These are phyloP conservation scores for Sinosuthora webbiana DNA, from an alignment of 2,113 vertebrate species.

Conservation along the genomic window DNA sequence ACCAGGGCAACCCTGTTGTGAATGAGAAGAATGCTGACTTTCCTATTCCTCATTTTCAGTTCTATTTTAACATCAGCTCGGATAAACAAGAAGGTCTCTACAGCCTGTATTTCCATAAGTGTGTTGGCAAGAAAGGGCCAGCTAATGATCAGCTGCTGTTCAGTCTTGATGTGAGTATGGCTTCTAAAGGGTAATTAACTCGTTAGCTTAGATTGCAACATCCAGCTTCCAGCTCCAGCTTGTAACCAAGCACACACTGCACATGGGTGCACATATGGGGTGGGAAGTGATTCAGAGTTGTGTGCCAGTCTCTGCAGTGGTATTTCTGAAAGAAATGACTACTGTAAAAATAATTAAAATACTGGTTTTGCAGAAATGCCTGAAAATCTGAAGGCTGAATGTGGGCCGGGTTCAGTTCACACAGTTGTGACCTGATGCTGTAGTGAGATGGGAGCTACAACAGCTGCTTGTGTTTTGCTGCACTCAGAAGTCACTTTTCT, in stretches of 20 bases:
- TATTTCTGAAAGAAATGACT: neutral
- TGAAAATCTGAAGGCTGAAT: neutral
- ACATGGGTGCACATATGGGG: neutral
- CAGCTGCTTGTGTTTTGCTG: neutral
- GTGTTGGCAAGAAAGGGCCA: neutral
- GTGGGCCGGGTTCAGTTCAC: neutral
- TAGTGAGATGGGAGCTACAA: neutral
- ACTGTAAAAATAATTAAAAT: neutral
- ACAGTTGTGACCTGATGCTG: neutral
- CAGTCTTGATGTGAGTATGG: conserved; percentile 81
- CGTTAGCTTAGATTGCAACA: neutral
- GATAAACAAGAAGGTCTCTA: conserved; percentile 83
- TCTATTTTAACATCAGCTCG: conserved; percentile 81
- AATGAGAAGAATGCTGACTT: neutral
- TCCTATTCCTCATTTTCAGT: conserved; percentile 66
- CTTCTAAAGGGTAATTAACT: neutral
- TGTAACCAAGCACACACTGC: neutral
- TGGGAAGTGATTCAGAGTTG: neutral
- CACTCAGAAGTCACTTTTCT: neutral
- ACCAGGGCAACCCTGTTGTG: neutral
- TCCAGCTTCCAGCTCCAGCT: neutral
- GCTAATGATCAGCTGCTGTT: conserved; percentile 57
- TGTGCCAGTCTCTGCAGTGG: neutral
- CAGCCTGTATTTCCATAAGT: conserved; percentile 87
- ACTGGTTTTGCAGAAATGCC: neutral